These are phyloP conservation scores for Epiperipatus broadwayi DNA, from an alignment of 2,888 invertebrate species.

Conservation along the genomic window DNA sequence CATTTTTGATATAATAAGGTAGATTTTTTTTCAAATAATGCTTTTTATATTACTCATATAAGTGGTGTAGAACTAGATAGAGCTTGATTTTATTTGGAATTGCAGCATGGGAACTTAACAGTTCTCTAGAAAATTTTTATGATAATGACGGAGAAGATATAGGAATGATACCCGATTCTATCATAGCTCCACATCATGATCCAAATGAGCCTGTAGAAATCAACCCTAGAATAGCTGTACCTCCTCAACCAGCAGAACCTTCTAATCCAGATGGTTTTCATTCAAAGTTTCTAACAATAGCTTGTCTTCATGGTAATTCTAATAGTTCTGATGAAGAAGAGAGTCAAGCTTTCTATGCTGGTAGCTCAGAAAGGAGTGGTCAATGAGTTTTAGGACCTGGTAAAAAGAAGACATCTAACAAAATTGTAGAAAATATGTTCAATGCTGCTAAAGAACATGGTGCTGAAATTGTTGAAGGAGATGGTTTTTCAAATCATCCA, in stretches of 20 bases:
- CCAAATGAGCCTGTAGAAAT: too few relatives aligned
- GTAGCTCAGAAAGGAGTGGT: constrained; percentile 78
- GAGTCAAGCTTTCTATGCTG: constrained; percentile 85
- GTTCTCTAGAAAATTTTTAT: too few relatives aligned
- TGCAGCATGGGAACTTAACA: constrained; percentile 66
- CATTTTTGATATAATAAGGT: too few relatives aligned
- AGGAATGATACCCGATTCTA: too few relatives aligned
- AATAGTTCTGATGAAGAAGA: constrained; percentile 32
- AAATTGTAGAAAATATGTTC: constrained; percentile 74
- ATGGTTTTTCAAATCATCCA: constrained; percentile 19
- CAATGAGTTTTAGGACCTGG: constrained; percentile 86
- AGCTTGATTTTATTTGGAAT: constrained; percentile 71
- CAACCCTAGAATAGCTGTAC: too few relatives aligned
- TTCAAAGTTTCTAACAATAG: constrained; percentile 16
- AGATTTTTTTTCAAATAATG: too few relatives aligned
- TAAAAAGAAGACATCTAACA: constrained; percentile 43
- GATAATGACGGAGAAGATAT: too few relatives aligned
- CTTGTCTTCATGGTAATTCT: constrained; percentile 34
- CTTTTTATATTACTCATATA: constrained; percentile 62
- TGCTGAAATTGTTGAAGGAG: constrained; percentile 39
- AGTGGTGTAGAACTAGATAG: constrained; percentile 61
- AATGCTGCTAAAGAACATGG: constrained; percentile 65
- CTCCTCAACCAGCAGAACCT: too few relatives aligned
- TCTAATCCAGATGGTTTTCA: too few relatives aligned
- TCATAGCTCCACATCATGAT: too few relatives aligned